phyloP scores from a whole-genome alignment of 1,140 invertebrate genomes.

The Hylyphantes graminicola region DNA sequence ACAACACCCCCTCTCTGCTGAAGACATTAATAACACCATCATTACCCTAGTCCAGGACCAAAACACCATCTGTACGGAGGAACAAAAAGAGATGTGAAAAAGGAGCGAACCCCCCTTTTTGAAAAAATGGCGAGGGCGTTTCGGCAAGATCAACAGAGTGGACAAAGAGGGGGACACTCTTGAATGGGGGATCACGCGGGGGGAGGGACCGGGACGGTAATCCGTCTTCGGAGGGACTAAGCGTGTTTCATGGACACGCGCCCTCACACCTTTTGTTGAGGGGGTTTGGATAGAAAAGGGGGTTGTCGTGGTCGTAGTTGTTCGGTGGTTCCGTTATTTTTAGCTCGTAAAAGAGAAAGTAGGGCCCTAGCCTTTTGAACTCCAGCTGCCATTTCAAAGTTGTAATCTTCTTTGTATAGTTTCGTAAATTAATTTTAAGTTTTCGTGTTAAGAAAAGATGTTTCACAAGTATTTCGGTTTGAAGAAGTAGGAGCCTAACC shows the following conservation, averaged over 20 bases:
- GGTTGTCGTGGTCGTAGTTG: no score
- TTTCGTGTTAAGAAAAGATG: no score
- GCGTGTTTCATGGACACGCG: constrained; percentile 54
- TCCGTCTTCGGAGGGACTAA: constrained; percentile 54
- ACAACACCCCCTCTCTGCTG: background rate
- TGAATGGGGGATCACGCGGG: constrained; percentile 23
- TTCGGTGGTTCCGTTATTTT: no score
- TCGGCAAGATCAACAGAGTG: constrained; percentile 56
- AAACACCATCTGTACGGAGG: background rate
- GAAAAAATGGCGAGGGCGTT: constrained; percentile 15
- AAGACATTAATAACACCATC: background rate
- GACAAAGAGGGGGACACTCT: constrained; percentile 46
- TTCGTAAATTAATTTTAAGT: no score
- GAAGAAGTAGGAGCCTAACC: no score
- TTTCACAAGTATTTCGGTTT: no score
- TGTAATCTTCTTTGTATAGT: no score
- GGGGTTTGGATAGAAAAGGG: no score
- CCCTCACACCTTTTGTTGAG: constrained; percentile 40
- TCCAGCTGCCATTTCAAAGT: no score
- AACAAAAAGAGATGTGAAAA: background rate
- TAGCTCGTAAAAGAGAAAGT: no score
- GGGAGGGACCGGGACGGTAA: constrained; percentile 40
- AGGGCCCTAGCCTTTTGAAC: no score
- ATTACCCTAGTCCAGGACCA: background rate
- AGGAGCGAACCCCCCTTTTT: background rate